These are phyloP conservation scores for Timema podura DNA, from an alignment of 2,888 invertebrate species.

Conservation along the genomic window DNA sequence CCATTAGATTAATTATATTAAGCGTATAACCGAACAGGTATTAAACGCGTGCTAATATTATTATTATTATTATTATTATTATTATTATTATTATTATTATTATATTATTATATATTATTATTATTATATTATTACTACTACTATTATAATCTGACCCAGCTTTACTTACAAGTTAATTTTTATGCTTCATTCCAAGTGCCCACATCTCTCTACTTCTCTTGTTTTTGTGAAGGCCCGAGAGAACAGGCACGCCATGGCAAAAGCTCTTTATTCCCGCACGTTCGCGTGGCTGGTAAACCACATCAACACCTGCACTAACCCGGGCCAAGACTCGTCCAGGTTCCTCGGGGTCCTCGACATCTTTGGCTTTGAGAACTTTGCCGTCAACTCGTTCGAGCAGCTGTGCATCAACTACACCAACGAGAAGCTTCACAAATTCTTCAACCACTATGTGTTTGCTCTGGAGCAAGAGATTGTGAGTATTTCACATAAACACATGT, in stretches of 20 bases:
- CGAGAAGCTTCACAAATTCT: conserved; percentile 92
- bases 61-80: no score
- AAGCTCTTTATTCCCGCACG: conserved; percentile 82
- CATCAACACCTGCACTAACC: conserved; percentile 88
- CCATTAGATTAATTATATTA: no score
- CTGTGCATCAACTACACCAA: conserved; percentile 92
- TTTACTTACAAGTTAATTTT: no score
- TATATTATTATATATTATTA: no score
- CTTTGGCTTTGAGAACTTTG: conserved; percentile 91
- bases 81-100: no score
- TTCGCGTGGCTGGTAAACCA: conserved; percentile 91
- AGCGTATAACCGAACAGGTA: no score
- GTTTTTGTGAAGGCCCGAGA: conserved; percentile 65
- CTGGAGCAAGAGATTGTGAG: conserved; percentile 90
- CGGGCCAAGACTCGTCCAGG: conserved; percentile 71
- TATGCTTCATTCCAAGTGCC: no score
- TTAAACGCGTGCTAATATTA: no score
- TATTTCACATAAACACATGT: conserved; percentile 36
- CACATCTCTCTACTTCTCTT: not conserved
- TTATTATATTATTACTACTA: no score
- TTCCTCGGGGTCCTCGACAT: conserved; percentile 89
- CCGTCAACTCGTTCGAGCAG: conserved; percentile 86
- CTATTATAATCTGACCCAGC: no score
- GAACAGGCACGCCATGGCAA: conserved; percentile 90
- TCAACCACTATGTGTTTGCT: conserved; percentile 94